These are phyloP conservation scores for Arbacia lixula DNA, from an alignment of 53 echinoderm and acorn worm genomes.

Conservation along the genomic window DNA sequence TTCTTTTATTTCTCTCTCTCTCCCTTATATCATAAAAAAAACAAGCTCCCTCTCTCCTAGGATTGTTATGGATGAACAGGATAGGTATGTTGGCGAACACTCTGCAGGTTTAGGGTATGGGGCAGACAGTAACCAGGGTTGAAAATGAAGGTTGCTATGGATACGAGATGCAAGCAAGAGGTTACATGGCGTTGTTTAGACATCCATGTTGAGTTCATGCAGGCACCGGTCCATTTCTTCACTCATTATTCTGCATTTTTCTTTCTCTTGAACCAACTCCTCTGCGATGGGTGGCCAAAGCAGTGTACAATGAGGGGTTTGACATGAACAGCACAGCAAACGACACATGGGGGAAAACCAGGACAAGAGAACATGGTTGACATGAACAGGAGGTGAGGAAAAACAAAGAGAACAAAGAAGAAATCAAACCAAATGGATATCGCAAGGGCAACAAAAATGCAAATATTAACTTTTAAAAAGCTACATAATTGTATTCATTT, in stretches of 20 bases:
- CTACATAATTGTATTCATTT: no score
- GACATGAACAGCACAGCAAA: no score
- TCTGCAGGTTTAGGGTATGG: neutral
- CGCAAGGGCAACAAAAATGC: no score
- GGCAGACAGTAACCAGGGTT: neutral
- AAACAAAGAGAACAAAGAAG: no score
- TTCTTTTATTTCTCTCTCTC: conserved; percentile 18
- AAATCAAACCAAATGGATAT: no score
- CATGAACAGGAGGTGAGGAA: no score
- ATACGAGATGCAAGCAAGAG: conserved; percentile 48
- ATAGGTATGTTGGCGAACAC: no score
- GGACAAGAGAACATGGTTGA: no score
- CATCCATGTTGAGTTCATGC: conserved; percentile 24
- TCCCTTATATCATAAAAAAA: conserved; percentile 4
- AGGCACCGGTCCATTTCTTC: conserved; percentile 20
- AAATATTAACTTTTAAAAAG: no score
- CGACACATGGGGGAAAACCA: no score
- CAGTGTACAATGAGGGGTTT: no score
- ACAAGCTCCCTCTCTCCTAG: conserved; percentile 45
- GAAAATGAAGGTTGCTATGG: conserved; percentile 54
- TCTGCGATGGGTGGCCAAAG: neutral
- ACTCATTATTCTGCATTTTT: conserved; percentile 15
- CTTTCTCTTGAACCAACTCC: conserved; percentile 12
- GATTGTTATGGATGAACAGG: no score
- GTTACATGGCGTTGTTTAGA: neutral